These are phyloP conservation scores for Drosophila leontia DNA, from an alignment of 1,140 invertebrate genomes.

Conservation along the genomic window DNA sequence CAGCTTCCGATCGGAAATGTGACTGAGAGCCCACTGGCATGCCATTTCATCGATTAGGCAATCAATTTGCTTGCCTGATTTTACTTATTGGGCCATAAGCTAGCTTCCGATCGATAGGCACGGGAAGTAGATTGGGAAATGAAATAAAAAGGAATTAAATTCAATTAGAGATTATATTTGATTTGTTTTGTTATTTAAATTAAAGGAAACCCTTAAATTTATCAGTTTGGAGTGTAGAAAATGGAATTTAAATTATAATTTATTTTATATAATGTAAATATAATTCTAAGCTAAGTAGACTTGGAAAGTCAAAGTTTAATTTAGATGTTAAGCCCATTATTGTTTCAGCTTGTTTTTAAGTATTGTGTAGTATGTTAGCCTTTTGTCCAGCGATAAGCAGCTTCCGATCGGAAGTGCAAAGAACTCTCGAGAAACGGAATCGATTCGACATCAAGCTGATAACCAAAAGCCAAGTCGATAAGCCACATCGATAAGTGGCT, in stretches of 20 bases:
- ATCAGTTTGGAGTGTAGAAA: too few relatives aligned
- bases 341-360: too few relatives aligned
- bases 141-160: too few relatives aligned
- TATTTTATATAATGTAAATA: too few relatives aligned
- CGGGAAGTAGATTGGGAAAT: neutral
- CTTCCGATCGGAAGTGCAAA: constrained; percentile 33
- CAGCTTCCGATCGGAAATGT: constrained; percentile 24
- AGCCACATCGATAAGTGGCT: neutral
- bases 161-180: neutral
- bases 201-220: too few relatives aligned
- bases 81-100: neutral
- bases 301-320: too few relatives aligned
- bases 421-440: neutral
- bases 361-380: too few relatives aligned
- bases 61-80: neutral
- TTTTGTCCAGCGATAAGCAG: constrained; percentile 6
- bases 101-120: neutral
- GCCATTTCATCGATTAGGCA: neutral
- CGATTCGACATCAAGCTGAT: neutral
- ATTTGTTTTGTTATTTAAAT: neutral
- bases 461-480: neutral
- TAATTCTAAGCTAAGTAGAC: too few relatives aligned
- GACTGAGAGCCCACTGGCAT: neutral
- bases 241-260: too few relatives aligned
- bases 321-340: too few relatives aligned